phyloP scores from a whole-genome alignment of 2,888 invertebrate species.

The Erpobdella octoculata region DNA sequence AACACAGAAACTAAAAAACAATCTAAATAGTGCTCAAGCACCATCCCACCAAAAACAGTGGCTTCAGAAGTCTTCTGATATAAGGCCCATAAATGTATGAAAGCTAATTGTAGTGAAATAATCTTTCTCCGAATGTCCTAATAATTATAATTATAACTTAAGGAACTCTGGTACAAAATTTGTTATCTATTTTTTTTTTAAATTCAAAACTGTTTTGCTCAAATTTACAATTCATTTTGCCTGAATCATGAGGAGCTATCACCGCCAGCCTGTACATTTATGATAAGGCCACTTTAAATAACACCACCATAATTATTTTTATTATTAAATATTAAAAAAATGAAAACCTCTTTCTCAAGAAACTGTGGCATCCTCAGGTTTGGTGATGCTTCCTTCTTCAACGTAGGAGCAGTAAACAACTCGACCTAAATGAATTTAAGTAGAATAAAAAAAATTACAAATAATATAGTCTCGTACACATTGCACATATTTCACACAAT shows the following conservation, averaged over 20 bases:
- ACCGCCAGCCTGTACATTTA: neutral
- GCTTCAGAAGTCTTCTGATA: no score
- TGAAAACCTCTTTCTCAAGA: conserved; percentile 69
- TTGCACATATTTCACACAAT: neutral
- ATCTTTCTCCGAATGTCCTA: no score
- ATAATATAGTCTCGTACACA: neutral
- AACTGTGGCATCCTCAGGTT: conserved; percentile 84
- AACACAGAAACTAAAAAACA: no score
- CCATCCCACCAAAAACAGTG: no score
- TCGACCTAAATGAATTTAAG: conserved; percentile 59
- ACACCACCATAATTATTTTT: no score
- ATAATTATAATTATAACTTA: no score
- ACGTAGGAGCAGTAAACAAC: conserved; percentile 81
- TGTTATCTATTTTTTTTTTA: neutral
- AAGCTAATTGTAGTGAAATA: no score
- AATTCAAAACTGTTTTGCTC: neutral
- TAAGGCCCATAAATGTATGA: no score
- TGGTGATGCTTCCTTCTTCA: conserved; percentile 90
- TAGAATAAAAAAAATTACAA: neutral
- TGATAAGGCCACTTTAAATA: neutral
- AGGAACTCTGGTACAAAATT: no score
- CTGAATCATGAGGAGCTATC: neutral
- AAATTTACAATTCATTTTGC: neutral
- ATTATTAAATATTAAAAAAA: neutral
- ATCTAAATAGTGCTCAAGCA: no score